A percentile compares a stretch with the other conserved stretches of the same genome.
These are phyloP conservation scores for Anguilla japonica DNA, from an alignment of 2,113 vertebrate genomes.

Conservation along the genomic window DNA sequence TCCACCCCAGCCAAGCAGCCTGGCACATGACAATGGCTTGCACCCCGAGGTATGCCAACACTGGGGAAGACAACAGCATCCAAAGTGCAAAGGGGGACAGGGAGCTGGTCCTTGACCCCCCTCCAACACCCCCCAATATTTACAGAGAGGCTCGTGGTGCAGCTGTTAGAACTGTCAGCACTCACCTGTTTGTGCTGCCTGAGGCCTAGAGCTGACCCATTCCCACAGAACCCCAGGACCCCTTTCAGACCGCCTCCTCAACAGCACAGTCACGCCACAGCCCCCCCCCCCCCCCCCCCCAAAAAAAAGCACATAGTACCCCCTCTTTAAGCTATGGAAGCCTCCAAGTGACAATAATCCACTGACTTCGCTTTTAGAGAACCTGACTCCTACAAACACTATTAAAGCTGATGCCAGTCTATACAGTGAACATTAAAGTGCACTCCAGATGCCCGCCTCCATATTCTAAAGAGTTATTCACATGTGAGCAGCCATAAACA, in stretches of 20 bases:
- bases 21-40: background rate
- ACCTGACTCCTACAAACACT: background rate
- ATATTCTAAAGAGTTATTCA: background rate
- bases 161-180: background rate
- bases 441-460: background rate
- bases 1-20: background rate
- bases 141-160: background rate
- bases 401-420: background rate
- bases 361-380: background rate
- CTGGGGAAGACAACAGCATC: background rate
- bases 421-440: background rate
- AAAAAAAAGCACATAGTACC: background rate
- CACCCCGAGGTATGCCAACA: background rate
- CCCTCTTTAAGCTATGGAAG: background rate
- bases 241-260: background rate
- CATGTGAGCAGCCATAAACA: background rate
- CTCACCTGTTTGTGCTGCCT: conserved; percentile 34
- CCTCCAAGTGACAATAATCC: background rate
- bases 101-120: background rate
- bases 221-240: conserved; percentile 4
- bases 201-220: background rate
- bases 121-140: background rate
- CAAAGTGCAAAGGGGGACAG: background rate
- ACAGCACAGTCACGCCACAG: background rate
- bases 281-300: background rate